Percentiles rank a stretch among this genome's conserved stretches.
Conservation (phyloP, 2,113 vertebrate species). For the Ctenodactylus gundi region DNA sequence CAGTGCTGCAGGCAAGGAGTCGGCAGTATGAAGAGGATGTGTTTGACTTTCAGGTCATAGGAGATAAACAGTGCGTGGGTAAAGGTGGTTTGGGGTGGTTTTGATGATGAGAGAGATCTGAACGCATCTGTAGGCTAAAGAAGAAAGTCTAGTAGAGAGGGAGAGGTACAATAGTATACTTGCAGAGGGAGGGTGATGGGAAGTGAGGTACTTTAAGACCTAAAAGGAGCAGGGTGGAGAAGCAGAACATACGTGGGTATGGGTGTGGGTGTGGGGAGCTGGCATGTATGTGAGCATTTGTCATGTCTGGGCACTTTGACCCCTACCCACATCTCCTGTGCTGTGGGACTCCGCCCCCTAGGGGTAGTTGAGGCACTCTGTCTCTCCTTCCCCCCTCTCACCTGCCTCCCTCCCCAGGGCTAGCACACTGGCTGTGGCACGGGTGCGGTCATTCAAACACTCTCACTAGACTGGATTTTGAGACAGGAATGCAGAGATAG, state of each 20-base stretch:
- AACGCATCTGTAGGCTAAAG: not conserved
- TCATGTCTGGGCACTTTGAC: too few relatives aligned
- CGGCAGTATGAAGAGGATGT: not conserved
- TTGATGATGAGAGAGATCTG: not conserved
- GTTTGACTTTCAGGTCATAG: not conserved
- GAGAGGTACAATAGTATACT: not conserved
- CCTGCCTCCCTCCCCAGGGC: not conserved
- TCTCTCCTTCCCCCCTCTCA: not conserved
- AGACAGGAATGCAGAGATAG: not conserved
- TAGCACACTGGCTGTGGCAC: not conserved
- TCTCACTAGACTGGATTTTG: not conserved
- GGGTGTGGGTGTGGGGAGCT: not conserved
- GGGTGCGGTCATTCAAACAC: not conserved
- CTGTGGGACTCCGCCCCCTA: not conserved
- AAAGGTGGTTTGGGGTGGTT: too few relatives aligned
- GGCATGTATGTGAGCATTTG: not conserved
- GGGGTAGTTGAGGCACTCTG: accelerated
- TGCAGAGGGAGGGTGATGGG: not conserved
- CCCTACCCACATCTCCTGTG: not conserved
- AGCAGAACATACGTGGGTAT: too few relatives aligned
- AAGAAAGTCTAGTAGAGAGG: not conserved
- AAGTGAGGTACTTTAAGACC: not conserved
- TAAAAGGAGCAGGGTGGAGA: not conserved
- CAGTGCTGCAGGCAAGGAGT: too few relatives aligned
- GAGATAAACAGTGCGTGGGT: not conserved